phyloP scores from a whole-genome alignment of 2,113 vertebrate genomes.

The Xiphophorus maculatus region DNA sequence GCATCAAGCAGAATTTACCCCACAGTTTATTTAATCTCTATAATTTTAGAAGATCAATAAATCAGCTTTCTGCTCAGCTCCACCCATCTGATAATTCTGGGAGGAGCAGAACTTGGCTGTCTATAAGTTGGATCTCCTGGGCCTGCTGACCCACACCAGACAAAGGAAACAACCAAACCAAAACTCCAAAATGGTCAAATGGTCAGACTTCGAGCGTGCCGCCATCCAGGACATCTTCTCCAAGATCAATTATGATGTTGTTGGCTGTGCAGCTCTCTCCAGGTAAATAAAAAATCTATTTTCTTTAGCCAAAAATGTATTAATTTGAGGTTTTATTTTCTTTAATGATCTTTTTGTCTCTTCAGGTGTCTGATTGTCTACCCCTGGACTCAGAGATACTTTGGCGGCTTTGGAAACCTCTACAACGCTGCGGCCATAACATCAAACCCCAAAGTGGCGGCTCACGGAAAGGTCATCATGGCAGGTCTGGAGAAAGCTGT shows the following conservation, averaged over 20 bases:
- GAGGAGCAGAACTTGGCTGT: neutral
- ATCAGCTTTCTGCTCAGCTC: neutral
- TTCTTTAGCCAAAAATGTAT: neutral
- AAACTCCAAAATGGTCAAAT: slow-evolving; percentile 69
- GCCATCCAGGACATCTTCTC: slow-evolving; percentile 64
- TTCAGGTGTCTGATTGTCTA: slow-evolving; percentile 79
- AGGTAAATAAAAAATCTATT: slow-evolving; percentile 13
- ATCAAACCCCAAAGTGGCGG: slow-evolving; percentile 75
- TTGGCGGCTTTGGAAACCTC: slow-evolving; percentile 82
- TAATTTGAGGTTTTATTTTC: neutral
- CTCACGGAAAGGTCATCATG: slow-evolving; percentile 76
- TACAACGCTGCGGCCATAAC: slow-evolving; percentile 75
- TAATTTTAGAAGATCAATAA: neutral
- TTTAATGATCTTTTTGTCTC: neutral
- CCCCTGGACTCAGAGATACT: slow-evolving; percentile 85
- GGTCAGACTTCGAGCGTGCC: slow-evolving; percentile 69
- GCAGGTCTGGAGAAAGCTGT: slow-evolving; percentile 79
- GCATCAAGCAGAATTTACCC: neutral
- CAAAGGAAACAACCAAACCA: neutral
- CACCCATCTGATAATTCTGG: slow-evolving; percentile 31
- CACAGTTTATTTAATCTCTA: neutral
- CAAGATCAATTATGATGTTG: slow-evolving; percentile 44
- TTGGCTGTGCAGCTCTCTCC: slow-evolving; percentile 46
- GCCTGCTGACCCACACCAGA: neutral
- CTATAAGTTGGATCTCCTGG: slow-evolving; percentile 15